A percentile compares a stretch with the other conserved stretches of the same genome.
Evolutionary conservation across 2,888 invertebrate genomes (phyloP).

Genomic region (Drosophila meridiana): DNA sequence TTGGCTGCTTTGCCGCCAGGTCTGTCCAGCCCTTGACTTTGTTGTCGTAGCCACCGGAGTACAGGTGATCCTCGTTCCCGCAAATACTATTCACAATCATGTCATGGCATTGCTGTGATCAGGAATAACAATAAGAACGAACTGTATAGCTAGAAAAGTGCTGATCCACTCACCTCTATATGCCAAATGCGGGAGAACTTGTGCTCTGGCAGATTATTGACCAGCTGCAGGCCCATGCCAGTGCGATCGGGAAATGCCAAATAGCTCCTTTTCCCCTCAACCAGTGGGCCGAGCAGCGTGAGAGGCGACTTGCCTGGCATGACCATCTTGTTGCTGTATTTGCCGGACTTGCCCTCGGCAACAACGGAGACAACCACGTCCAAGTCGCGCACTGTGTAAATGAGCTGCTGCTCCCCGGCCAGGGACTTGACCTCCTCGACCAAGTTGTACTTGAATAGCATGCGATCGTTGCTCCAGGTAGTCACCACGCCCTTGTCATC

Average conservation of each 20-base stretch:
- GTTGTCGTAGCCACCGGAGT: constrained; percentile 84
- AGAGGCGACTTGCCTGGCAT: constrained; percentile 84
- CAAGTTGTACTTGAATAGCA: constrained; percentile 84
- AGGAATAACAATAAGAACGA: background rate
- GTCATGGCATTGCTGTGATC: constrained; percentile 82
- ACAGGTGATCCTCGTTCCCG: constrained; percentile 76
- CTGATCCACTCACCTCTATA: constrained; percentile 62
- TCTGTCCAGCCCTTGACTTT: constrained; percentile 84
- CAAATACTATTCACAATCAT: constrained; percentile 84
- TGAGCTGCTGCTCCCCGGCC: constrained; percentile 79
- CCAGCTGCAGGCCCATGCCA: constrained; percentile 81
- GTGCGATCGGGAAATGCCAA: constrained; percentile 83
- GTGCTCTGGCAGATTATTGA: constrained; percentile 76
- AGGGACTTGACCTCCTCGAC: constrained; percentile 84
- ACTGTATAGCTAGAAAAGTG: background rate
- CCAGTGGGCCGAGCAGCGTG: constrained; percentile 79
- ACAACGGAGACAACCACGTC: constrained; percentile 83
- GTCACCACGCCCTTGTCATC: constrained; percentile 85
- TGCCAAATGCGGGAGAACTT: constrained; percentile 80
- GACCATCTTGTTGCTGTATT: constrained; percentile 83
- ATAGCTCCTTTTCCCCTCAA: constrained; percentile 75
- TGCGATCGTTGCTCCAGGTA: constrained; percentile 84
- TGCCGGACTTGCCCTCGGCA: constrained; percentile 82
- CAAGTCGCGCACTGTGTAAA: constrained; percentile 84
- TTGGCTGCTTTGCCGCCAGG: constrained; percentile 70